phyloP scores from a whole-genome alignment of 2,797 vertebrate species.

The Eupleurogrammus muticus region DNA sequence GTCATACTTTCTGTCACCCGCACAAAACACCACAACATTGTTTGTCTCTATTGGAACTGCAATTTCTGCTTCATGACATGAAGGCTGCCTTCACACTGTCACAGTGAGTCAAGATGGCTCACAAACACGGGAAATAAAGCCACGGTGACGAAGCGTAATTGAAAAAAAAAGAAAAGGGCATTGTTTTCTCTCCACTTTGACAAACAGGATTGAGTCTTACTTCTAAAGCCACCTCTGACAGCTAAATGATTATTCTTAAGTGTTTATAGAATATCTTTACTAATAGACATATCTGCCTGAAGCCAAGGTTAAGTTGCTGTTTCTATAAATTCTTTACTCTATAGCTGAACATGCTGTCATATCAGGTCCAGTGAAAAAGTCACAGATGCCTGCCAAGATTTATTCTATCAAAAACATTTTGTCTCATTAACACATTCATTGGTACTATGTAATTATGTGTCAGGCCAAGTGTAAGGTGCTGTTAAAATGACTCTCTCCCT shows the following conservation, averaged over 20 bases:
- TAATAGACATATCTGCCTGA: constrained; percentile 32
- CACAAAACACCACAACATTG: constrained; percentile 47
- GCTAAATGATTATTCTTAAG: constrained; percentile 26
- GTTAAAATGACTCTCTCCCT: constrained; percentile 81
- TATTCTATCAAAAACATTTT: constrained; percentile 78
- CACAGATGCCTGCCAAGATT: constrained; percentile 74
- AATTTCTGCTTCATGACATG: constrained; percentile 52
- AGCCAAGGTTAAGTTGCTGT: constrained; percentile 37
- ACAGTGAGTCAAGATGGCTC: constrained; percentile 56
- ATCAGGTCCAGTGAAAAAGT: constrained; percentile 76
- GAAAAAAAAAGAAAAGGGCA: constrained; percentile 50
- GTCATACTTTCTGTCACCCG: constrained; percentile 74
- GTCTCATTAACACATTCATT: constrained; percentile 81
- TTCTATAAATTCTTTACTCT: constrained; percentile 50
- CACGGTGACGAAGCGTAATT: constrained; percentile 60
- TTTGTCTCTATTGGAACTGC: constrained; percentile 34
- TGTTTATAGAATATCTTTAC: constrained; percentile 24
- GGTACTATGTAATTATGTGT: constrained; percentile 82
- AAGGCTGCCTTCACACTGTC: constrained; percentile 61
- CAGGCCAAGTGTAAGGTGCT: constrained; percentile 78
- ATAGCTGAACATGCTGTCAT: constrained; percentile 63
- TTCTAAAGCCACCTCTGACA: constrained; percentile 42
- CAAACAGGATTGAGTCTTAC: constrained; percentile 46
- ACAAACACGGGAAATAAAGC: constrained; percentile 70
- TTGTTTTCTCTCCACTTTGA: constrained; percentile 48